Percentiles rank a stretch among this genome's conserved stretches.
phyloP scores from a whole-genome alignment of 2,113 vertebrate species.

The Pachypanchax playfairii region DNA sequence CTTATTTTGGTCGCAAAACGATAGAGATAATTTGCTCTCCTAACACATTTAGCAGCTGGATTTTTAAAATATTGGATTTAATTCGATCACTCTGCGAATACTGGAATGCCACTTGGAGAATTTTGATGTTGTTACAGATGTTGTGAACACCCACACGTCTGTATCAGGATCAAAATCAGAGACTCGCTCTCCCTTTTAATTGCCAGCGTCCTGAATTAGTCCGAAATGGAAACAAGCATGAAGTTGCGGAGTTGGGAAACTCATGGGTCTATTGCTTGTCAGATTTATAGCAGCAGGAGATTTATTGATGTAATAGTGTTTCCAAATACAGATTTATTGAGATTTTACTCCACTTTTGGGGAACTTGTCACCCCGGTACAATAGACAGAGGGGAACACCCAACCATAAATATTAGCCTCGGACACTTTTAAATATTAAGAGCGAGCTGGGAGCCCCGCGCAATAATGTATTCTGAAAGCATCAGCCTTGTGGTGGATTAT shows the following conservation, averaged over 20 bases:
- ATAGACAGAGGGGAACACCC: conserved; percentile 79
- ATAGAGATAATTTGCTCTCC: conserved; percentile 38
- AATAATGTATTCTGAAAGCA: conserved; percentile 72
- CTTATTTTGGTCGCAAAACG: conserved; percentile 48
- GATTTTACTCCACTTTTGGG: conserved; percentile 67
- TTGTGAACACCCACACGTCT: conserved; percentile 47
- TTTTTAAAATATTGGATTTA: conserved; percentile 48
- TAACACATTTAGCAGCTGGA: conserved; percentile 58
- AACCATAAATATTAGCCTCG: conserved; percentile 72
- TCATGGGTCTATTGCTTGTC: conserved; percentile 49
- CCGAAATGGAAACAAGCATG: conserved; percentile 63
- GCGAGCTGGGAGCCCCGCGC: conserved; percentile 69
- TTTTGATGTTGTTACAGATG: conserved; percentile 65
- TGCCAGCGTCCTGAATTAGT: conserved; percentile 58
- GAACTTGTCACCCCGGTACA: conserved; percentile 73
- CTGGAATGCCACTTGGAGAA: conserved; percentile 39
- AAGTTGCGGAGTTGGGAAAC: conserved; percentile 52
- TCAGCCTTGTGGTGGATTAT: conserved; percentile 75
- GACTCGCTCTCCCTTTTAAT: conserved; percentile 64
- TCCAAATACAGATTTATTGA: conserved; percentile 75
- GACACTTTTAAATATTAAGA: conserved; percentile 75
- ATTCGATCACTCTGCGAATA: conserved; percentile 43
- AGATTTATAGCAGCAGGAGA: conserved; percentile 64
- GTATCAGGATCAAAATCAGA: conserved; percentile 46
- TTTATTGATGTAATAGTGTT: conserved; percentile 68